Base-by-base conservation (phyloP, 2,797 vertebrate genomes). In the Schizopygopsis malacanthus region DNA sequence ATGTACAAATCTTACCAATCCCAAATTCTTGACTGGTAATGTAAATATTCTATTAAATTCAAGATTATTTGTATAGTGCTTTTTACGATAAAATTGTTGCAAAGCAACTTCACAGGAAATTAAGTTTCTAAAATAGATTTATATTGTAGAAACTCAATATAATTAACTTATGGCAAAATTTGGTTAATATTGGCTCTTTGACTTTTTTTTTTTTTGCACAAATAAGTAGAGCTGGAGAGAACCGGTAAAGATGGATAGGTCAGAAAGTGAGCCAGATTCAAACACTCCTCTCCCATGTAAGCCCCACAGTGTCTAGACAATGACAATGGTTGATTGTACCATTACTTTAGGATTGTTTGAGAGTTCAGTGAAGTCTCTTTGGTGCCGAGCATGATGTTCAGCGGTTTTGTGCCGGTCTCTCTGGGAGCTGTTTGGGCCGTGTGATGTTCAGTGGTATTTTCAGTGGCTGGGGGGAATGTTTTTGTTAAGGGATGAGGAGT, bases 391-490 rank as follows among this genome's bases (percentile, higher is more conserved):
- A 12, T 72, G 50, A 45, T 61, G 50, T 81, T 67, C 82, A 83
- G 87, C 73, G 87, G 89, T 90, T 92, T 90, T 92, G 85, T 84
- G 81, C 39, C 12, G 12, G 80, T 86, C 79, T 89, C 91, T 87
- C 85, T 50, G 87, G 88, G 89, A 90, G 89, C 91, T 91, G 86
- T 88, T 50, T 73, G 88, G 93, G 93, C 88, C 93, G 89, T 86
- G 87, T 91, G 87, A 69, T 84, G 72, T 91, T 45, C 91, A 72
- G 77, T 85, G 93, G 93, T 91, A 93, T 95, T 94, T 94, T 90
- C 93, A 92, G 90, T 93, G 92, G 92, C 91, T 90, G 89, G 90
- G 92, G 89, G 92, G 92, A 90, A 92, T 94, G 92, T 94, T 95
- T 92, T 94, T 93, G 91, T 92, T 92, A 71, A 78, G 28, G 90